Evolutionary conservation across 2,797 vertebrate species (phyloP), one percentile per base, ranked within the genome.

Genomic region (Parauchenoglanis ngamensis): DNA sequence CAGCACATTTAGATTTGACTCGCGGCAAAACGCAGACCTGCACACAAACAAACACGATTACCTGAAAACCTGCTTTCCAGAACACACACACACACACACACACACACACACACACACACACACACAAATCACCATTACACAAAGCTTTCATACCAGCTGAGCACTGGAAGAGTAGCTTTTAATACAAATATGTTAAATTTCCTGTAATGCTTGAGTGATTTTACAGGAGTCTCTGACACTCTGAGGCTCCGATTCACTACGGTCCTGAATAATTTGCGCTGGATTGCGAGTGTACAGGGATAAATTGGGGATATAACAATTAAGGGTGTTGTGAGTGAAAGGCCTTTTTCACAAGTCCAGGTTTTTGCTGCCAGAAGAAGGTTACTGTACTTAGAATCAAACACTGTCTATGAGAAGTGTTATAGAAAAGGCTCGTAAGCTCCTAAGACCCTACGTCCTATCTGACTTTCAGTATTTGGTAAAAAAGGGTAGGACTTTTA

Each of bases 1-100:
- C 93, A 94, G 93, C 93, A 93, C 81, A 93, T 94, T 88, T 92
- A 88, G 90, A 93, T 91, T 91, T 90, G 92, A 89, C 73, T 83
- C 46, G 57, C 57, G 77, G 89, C 65, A 54, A 87, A 87, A 88
- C 52, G 86, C 70, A 70, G 86, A 82, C 87, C 85, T 85, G 87
- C 67, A 83, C 57, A 78, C 40, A 85, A 89, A 87, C 85, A 85
- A 80, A 89, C 76, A 88, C 44, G n/a, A 87, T 85, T 87, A 82
- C 79, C 40, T 70, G 72, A 44, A 7, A 78, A 76, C 52, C 61
- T 68, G 31, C 7, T 77, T 83, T n/a, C 12, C 35, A 84, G 28
- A 11, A 67, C 46, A 67, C 46, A 54, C 78, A 63, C 56, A 86
- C 28, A 57, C 15, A 76, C 25, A 76, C 73, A 59, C 35, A 86